Conservation (phyloP, 1,140 invertebrate species). For the Colletes gigas region DNA sequence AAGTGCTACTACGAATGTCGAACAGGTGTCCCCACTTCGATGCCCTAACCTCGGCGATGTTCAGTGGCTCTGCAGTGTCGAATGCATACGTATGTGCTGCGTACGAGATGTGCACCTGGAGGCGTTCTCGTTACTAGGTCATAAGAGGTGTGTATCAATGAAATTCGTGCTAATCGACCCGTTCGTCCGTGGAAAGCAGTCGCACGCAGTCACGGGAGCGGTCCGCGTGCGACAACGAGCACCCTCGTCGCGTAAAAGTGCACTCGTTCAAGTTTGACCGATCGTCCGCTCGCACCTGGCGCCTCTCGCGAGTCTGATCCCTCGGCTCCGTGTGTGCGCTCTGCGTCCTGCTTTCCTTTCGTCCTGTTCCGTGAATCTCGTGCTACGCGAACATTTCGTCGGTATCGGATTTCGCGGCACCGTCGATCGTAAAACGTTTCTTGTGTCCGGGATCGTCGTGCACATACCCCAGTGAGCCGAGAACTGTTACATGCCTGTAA, state of each 20-base stretch:
- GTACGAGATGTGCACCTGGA: conserved; percentile 52
- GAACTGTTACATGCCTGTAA: conserved; percentile 3
- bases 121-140: conserved; percentile 52
- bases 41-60: conserved; percentile 58
- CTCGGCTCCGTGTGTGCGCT: conserved; percentile 1
- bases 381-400: neutral
- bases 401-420: neutral
- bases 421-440: neutral
- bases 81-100: conserved; percentile 46
- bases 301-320: conserved; percentile 16
- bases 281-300: conserved; percentile 28
- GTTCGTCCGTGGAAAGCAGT: neutral
- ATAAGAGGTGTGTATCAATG: conserved; percentile 59
- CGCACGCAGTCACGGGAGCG: neutral
- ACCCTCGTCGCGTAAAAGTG: neutral
- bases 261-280: conserved; percentile 3
- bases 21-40: conserved; percentile 60
- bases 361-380: neutral
- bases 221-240: conserved; percentile 15
- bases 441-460: neutral
- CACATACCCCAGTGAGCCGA: neutral
- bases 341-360: conserved; percentile 29
- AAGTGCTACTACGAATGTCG: conserved; percentile 53
- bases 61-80: conserved; percentile 48
- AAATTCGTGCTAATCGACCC: conserved; percentile 18